These are phyloP conservation scores for Caiman crocodilus DNA, from an alignment of 2,797 vertebrate genomes.

Conservation along the genomic window DNA sequence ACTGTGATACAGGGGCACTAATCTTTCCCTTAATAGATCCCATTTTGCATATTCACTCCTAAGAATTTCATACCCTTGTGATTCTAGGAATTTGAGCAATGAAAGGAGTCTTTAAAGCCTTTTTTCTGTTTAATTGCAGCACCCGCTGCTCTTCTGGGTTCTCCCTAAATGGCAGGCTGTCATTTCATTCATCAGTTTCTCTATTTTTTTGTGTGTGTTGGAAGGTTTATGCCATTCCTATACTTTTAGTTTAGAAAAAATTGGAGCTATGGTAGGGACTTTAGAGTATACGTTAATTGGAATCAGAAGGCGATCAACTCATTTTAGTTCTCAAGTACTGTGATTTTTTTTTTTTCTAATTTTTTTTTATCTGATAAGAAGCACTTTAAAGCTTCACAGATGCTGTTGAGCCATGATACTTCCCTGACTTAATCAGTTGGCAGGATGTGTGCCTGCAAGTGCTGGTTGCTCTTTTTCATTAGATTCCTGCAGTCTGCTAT, in stretches of 20 bases:
- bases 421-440: background rate
- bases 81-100: background rate
- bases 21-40: background rate
- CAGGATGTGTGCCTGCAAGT: background rate
- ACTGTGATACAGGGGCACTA: background rate
- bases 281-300: slow-evolving; percentile 26
- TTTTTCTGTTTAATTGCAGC: background rate
- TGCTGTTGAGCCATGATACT: background rate
- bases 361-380: background rate
- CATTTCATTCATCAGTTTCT: background rate
- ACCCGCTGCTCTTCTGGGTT: background rate
- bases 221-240: background rate
- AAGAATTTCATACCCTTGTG: background rate
- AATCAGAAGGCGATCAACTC: slow-evolving; percentile 44
- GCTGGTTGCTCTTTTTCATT: background rate
- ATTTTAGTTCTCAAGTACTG: slow-evolving; percentile 54
- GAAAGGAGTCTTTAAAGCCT: slow-evolving; percentile 7
- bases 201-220: too few species aligned
- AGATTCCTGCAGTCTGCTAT: background rate
- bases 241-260: background rate
- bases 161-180: background rate
- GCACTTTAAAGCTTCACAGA: slow-evolving; percentile 19
- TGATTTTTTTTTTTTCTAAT: background rate
- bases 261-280: background rate
- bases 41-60: background rate